Conservation (phyloP, 2,113 vertebrate genomes). For the Penelope pileata region DNA sequence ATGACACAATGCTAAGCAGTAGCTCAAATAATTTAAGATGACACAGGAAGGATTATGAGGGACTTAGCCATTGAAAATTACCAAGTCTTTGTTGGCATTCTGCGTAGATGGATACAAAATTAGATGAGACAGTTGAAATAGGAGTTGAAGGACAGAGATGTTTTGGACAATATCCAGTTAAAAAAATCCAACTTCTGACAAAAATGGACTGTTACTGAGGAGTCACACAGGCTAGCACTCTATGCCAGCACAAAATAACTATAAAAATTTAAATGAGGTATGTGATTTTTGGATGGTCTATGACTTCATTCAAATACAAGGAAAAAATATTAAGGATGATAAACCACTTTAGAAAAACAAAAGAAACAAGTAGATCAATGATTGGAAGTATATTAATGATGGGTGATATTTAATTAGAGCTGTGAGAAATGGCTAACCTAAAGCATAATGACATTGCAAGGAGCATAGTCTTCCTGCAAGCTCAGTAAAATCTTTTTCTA, state of each 20-base stretch:
- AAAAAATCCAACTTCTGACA: constrained; percentile 14
- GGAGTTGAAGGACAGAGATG: constrained; percentile 60
- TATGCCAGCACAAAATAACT: background rate
- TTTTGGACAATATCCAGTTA: constrained; percentile 29
- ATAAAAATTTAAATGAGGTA: background rate
- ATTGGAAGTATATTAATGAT: background rate
- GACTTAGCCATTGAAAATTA: constrained; percentile 50
- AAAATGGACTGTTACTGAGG: background rate
- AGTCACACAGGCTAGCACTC: background rate
- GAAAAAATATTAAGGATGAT: background rate
- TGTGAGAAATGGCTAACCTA: background rate
- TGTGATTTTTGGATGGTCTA: background rate
- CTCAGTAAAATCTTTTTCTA: background rate
- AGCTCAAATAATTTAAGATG: constrained; percentile 66
- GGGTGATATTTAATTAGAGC: background rate
- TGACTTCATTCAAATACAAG: background rate
- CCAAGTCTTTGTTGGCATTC: constrained; percentile 45
- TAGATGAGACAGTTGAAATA: constrained; percentile 57
- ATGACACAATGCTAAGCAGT: constrained; percentile 62
- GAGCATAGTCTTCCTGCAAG: background rate
- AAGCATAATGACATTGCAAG: background rate
- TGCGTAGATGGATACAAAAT: constrained; percentile 36
- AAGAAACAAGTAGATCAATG: background rate
- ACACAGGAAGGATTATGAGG: constrained; percentile 62
- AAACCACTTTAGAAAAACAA: background rate